Percentiles rank a stretch among this genome's conserved stretches.
Conservation (phyloP, 2,113 vertebrate species). For the Arenaria interpres region DNA sequence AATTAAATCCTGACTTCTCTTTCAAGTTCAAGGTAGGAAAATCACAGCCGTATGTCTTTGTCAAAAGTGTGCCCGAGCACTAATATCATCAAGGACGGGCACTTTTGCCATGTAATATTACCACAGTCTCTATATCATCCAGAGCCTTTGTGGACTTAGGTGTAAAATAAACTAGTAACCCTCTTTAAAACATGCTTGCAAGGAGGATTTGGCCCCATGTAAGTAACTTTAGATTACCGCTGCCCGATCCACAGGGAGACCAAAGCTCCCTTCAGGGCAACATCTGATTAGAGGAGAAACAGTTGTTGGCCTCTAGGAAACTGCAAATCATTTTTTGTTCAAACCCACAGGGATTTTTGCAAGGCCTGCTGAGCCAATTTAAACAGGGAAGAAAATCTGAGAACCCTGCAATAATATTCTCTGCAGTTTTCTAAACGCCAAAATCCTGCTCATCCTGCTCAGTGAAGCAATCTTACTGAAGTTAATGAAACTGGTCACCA, state of each 20-base stretch:
- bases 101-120: slow-evolving; percentile 21
- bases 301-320: slow-evolving; percentile 38
- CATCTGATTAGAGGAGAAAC: slow-evolving; percentile 43
- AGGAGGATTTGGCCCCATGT: slow-evolving; percentile 17
- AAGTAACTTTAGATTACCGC: slow-evolving; percentile 35
- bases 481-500: neutral
- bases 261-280: slow-evolving; percentile 27
- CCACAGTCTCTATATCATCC: neutral
- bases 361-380: slow-evolving; percentile 47
- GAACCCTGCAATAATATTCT: neutral
- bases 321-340: slow-evolving; percentile 51
- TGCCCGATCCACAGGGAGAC: slow-evolving; percentile 16
- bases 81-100: slow-evolving; percentile 40
- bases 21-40: slow-evolving; percentile 69
- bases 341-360: slow-evolving; percentile 37
- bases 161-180: neutral
- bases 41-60: slow-evolving; percentile 58
- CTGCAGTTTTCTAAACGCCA: neutral
- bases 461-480: neutral
- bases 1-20: slow-evolving; percentile 66
- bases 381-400: neutral
- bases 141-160: neutral
- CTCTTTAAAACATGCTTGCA: neutral
- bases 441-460: neutral
- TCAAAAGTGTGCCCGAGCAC: slow-evolving; percentile 46